Conservation (phyloP, 1,140 invertebrate genomes). For the Idris sp. region DNA sequence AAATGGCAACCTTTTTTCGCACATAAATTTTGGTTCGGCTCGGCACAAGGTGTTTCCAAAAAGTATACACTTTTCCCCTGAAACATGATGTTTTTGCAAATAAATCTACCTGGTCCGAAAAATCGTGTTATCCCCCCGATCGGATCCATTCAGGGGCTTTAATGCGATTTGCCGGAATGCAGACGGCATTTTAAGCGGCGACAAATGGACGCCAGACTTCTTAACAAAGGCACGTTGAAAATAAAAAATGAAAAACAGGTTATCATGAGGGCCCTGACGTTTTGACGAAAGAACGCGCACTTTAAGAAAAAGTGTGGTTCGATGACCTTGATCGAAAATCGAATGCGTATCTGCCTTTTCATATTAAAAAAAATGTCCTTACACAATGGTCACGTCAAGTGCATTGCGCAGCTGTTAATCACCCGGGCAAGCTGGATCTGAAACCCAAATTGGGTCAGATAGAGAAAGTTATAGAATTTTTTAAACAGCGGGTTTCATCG, state of each 20-base stretch:
- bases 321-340: conserved; percentile 35
- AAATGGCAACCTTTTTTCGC: conserved; percentile 10
- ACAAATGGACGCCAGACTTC: conserved; percentile 21
- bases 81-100: conserved; percentile 36
- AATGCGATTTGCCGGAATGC: too few relatives aligned
- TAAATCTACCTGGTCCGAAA: conserved; percentile 28
- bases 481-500: too few relatives aligned
- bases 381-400: conserved; percentile 35
- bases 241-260: conserved; percentile 39
- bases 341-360: conserved; percentile 20
- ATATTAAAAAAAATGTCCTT: conserved; percentile 9
- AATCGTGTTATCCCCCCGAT: conserved; percentile 27
- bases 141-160: too few relatives aligned
- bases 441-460: conserved; percentile 6
- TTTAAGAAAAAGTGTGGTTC: conserved; percentile 32
- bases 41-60: too few relatives aligned
- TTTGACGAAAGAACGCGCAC: conserved; percentile 28
- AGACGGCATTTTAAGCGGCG: too few relatives aligned
- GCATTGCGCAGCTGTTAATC: conserved; percentile 40
- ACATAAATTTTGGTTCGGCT: conserved; percentile 18
- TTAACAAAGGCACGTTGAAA: conserved; percentile 26
- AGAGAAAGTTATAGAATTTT: too few relatives aligned
- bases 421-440: conserved; percentile 21
- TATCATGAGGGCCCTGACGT: conserved; percentile 28
- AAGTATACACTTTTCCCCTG: too few relatives aligned